These are phyloP conservation scores for Hirtodrosophila cameraria DNA, from an alignment of 2,888 invertebrate genomes.

Conservation along the genomic window DNA sequence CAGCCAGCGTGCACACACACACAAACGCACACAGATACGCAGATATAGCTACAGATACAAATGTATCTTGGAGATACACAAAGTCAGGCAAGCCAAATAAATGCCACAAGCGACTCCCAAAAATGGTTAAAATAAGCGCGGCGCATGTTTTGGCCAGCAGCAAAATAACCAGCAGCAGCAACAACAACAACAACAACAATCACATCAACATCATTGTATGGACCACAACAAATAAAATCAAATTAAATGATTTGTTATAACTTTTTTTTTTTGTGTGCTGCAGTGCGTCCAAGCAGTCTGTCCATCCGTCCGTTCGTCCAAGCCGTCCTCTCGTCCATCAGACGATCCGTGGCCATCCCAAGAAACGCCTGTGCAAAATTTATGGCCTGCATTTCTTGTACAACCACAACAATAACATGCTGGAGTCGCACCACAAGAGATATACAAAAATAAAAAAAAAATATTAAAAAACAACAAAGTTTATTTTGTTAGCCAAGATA, in stretches of 20 bases:
- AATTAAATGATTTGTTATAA: constrained; percentile 55
- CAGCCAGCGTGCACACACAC: constrained; percentile 32
- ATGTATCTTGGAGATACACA: constrained; percentile 34
- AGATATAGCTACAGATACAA: constrained; percentile 14
- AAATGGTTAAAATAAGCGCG: constrained; percentile 64
- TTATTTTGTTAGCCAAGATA: no score
- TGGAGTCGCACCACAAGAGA: constrained; percentile 17
- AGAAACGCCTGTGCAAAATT: constrained; percentile 58
- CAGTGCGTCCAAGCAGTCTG: constrained; percentile 27
- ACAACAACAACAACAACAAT: constrained; percentile 19
- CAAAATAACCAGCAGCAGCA: constrained; percentile 8
- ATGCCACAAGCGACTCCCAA: constrained; percentile 55
- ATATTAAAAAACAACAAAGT: constrained; percentile 9
- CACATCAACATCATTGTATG: constrained; percentile 31
- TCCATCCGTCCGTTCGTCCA: constrained; percentile 6
- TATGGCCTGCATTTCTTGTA: constrained; percentile 59
- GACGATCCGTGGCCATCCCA: constrained; percentile 44
- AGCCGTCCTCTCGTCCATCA: not conserved
- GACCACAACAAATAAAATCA: constrained; percentile 51
- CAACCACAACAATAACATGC: constrained; percentile 37
- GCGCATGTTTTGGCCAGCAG: constrained; percentile 41
- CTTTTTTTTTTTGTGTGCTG: constrained; percentile 39
- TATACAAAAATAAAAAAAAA: constrained; percentile 12
- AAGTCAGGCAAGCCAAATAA: constrained; percentile 31
- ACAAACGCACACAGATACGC: constrained; percentile 5